Conservation (phyloP, 2,113 vertebrate genomes). For the Cyprinodon tularosa region DNA sequence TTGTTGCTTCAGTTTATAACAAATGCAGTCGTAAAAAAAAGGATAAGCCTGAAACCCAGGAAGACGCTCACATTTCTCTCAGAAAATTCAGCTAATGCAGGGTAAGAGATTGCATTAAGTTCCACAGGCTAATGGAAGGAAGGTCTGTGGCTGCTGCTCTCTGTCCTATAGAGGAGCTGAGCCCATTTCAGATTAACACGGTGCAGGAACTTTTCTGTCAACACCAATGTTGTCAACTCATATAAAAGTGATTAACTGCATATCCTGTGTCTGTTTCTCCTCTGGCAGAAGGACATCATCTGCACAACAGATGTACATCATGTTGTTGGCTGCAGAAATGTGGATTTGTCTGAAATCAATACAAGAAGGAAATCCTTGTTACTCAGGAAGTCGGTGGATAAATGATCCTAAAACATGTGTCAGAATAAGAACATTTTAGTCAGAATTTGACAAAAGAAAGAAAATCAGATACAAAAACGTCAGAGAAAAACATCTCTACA, state of each 20-base stretch:
- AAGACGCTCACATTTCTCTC: neutral
- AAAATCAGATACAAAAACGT: constrained; percentile 69
- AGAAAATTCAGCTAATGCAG: neutral
- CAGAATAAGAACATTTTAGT: constrained; percentile 67
- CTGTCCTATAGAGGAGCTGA: neutral
- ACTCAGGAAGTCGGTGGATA: constrained; percentile 12
- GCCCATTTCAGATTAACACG: neutral
- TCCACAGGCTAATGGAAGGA: constrained; percentile 1
- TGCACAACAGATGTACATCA: constrained; percentile 40
- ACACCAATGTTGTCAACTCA: constrained; percentile 25
- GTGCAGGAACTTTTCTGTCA: neutral
- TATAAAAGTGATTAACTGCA: constrained; percentile 22
- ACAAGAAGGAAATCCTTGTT: constrained; percentile 4
- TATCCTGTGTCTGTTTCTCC: constrained; percentile 2
- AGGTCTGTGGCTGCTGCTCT: neutral
- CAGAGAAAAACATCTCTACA: constrained; percentile 55
- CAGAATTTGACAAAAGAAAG: constrained; percentile 42
- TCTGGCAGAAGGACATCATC: constrained; percentile 17
- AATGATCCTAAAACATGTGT: constrained; percentile 37
- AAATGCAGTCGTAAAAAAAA: neutral
- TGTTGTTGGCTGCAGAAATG: constrained; percentile 18
- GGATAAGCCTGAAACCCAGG: neutral
- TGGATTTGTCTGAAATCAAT: constrained; percentile 17
- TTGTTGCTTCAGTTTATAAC: neutral
- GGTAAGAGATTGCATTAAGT: neutral